Base-by-base conservation (phyloP, 1,140 invertebrate genomes). In the Orchesella cincta region DNA sequence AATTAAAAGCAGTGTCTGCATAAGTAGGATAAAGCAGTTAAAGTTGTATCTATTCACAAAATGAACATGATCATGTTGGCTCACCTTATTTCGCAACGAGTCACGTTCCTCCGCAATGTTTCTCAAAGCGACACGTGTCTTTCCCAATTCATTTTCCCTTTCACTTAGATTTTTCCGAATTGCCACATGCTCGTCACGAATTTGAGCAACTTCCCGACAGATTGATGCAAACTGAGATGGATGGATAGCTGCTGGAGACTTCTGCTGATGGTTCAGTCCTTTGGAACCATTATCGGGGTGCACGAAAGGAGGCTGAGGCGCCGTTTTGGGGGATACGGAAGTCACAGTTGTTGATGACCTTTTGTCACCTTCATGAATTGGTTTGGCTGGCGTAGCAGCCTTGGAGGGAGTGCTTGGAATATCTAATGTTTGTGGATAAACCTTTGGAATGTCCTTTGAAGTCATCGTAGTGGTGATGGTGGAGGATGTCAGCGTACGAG, bases 51-150 rank as follows among this genome's bases (percentile, higher is more conserved):
- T n/a, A n/a, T n/a, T n/a, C n/a, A n/a, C n/a, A n/a, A n/a, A n/a
- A n/a, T n/a, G n/a, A n/a, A n/a, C n/a, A n/a, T n/a, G n/a, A n/a
- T n/a, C n/a, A n/a, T n/a, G n/a, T n/a, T 1, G 31, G 26, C 36
- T 74, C 36, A 78, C 77, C 73, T 78, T 78, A n/a, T 78, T 75
- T 36, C 36, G 26, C 57, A 78, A 64, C 20, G 71, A 75, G 36
- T 78, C 77, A 23, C 77, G 14, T 62, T 78, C 77, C 64, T 75
- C 23, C 3, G 77, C 77, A 51, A 78, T 75, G 33, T 57, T 78
- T 29, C 70, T 67, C 46, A 78, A 54, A 12, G 77, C 77, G 23
- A 46, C 31, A 3, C 73, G 31, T 18, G 72, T 74, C 34, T 73
- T 51, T 16, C 57, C 57, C 71, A 78, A 72, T 35, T 78, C 74